Base-by-base conservation (phyloP, 2,797 vertebrate species). In the Gymnocypris eckloni region DNA sequence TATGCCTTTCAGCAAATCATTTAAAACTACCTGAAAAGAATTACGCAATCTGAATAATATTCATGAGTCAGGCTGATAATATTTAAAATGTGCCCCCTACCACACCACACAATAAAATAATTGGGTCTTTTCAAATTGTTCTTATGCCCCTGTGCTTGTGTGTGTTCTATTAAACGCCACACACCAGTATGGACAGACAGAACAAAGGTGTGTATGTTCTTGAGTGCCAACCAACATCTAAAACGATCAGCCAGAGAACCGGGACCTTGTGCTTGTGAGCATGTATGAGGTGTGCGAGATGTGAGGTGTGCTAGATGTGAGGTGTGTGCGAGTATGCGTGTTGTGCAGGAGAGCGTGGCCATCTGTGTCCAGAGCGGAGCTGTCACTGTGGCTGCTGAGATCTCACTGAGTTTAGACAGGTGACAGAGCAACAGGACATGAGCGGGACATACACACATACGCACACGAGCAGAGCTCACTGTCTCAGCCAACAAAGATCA, bases 281-380 rank as follows among this genome's bases (percentile, higher is more conserved):
- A 77, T 82, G 79, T 75, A 75, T 85, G 69, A 70, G 50, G 78
- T 64, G 84, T 75, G 41, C 4, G 59, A 81, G 54, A 86, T 81
- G 67, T 85, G 73, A 70, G 50, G 78, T 64, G 84, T 75, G 41
- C 4, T n/a, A n/a, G n/a, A n/a, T n/a, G n/a, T 67, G 83, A 79
- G 50, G 43, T 70, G 88, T 82, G 85, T 92, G 88, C 89, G 75
- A 39, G 71, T 83, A 76, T 87, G 88, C 85, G 84, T 86, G 81
- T 72, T 88, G 80, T 79, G 92, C 82, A 94, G 95, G 94, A 93
- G 94, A 93, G 93, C 89, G 73, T 94, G 96, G 96, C 96, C 92
- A 95, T 96, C 95, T 95, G 96, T 91, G 94, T 96, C 95, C 96
- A 96, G 96, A 97, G 95, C 96, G 90, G 93, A 96, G 94, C 96